Evolutionary conservation across 2,113 vertebrate genomes (phyloP), one percentile per base, ranked within the genome.

Genomic region (Menura novaehollandiae): DNA sequence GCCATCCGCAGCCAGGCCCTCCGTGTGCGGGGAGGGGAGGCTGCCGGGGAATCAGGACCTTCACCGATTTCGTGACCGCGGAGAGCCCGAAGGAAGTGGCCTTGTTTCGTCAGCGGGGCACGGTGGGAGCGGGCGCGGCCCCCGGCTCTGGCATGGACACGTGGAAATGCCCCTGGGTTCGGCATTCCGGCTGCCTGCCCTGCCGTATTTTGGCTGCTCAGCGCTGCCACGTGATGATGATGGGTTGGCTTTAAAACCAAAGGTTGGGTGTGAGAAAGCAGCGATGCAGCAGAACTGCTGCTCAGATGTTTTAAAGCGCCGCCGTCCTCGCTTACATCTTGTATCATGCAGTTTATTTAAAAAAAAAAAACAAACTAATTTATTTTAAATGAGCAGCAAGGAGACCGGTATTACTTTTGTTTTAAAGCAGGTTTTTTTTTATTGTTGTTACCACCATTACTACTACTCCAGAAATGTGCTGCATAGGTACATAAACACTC

Each of bases 241-340:
- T 74, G 94, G 79, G 82, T 60, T 93, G 95, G 92, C 94, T 86
- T 85, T 66, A 60, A 87, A 96, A 96, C 97, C 96, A 93, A 78
- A 80, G 97, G 81, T 37, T 64, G 78, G 37, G 55, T 11, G 72
- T 20, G 58, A 91, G 80, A 80, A 81, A 67, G 47, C 79, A 44
- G 94, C 60, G 85, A 35, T 33, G 62, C 87, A 85, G 94, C 78
- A 59, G 88, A 86, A 41, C 43, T 69, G 35, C 60, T 28, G 84
- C 62, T 90, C 9, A 15, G 75, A 9, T 81, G 52, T 71, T 67
- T 74, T 14, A 41, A n/a, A 49, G 18, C 67, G 21, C 81, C 63
- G 4, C 75, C 13, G 0, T 89, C 85, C 62, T 91, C 90, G 73
- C 89, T 93, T 88, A 75, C 60, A 5, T 76, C 64, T 84, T 66